Evolutionary conservation across 2,888 invertebrate species (phyloP).

Genomic region (Ectemnius cavifrons): DNA sequence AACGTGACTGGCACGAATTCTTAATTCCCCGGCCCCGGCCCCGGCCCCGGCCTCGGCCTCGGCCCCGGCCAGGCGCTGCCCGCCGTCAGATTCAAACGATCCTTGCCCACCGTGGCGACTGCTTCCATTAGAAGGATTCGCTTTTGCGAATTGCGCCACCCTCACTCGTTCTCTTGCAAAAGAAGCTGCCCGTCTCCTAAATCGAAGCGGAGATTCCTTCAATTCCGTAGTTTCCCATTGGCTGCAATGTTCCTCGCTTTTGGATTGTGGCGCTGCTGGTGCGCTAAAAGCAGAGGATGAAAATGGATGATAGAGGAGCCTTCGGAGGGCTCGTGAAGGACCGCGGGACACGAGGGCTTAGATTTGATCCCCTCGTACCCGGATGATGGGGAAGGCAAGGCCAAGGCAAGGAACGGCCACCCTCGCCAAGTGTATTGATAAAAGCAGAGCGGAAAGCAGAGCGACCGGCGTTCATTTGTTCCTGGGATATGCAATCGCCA

Average conservation of each 20-base stretch:
- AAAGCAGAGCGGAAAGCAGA: conserved; percentile 37
- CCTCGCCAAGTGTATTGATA: conserved; percentile 48
- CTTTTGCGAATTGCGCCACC: conserved; percentile 33
- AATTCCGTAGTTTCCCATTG: too few species aligned
- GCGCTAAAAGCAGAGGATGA: too few species aligned
- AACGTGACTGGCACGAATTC: conserved; percentile 50
- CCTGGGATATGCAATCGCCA: conserved; percentile 37
- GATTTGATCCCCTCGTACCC: too few species aligned
- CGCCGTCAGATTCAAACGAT: conserved; percentile 57
- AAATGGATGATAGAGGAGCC: too few species aligned
- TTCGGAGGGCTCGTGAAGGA: too few species aligned
- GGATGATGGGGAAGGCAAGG: too few species aligned
- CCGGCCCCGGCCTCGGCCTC: too few species aligned
- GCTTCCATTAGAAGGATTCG: conserved; percentile 63
- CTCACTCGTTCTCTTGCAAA: conserved; percentile 29
- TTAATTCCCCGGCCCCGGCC: conserved; percentile 34
- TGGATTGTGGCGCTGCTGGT: too few species aligned
- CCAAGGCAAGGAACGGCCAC: background rate
- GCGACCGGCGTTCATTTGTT: conserved; percentile 58
- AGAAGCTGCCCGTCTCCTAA: background rate
- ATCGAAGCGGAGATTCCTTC: too few species aligned
- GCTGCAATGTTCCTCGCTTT: too few species aligned
- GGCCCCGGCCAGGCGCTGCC: too few species aligned
- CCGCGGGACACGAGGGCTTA: too few species aligned
- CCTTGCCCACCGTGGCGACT: conserved; percentile 43